Evolutionary conservation across 1,140 invertebrate genomes (phyloP).

Genomic region (Diuraphis noxia): DNA sequence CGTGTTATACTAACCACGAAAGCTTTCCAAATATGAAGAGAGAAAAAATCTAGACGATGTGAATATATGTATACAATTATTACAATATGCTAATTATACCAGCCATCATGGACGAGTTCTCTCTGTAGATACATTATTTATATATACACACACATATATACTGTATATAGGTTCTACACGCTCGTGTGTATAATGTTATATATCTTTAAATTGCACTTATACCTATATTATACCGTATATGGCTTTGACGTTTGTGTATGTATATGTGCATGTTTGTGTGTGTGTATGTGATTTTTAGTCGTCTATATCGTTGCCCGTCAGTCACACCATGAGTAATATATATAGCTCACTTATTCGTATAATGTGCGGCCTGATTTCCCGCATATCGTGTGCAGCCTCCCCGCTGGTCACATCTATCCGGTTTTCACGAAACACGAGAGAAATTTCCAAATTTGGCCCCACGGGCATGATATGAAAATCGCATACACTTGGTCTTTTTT

Average conservation of each 20-base stretch:
- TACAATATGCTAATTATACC: background rate
- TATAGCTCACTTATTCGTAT: background rate
- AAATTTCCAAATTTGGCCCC: constrained; percentile 41
- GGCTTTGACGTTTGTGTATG: background rate
- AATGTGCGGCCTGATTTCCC: constrained; percentile 12
- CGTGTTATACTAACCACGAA: background rate
- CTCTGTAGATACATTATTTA: too few species aligned
- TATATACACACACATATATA: background rate
- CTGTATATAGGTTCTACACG: background rate
- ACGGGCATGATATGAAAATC: constrained; percentile 22
- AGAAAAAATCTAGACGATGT: background rate
- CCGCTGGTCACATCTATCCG: background rate
- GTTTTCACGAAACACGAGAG: constrained; percentile 13
- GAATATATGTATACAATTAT: background rate
- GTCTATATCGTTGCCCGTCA: background rate
- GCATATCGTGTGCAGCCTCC: background rate
- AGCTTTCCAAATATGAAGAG: background rate
- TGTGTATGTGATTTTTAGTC: background rate
- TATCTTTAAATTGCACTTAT: background rate
- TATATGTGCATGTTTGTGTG: background rate
- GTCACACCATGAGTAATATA: background rate
- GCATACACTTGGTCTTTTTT: background rate
- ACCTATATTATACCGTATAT: background rate
- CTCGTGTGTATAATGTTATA: background rate
- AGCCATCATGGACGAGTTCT: background rate